phyloP scores from a whole-genome alignment of 2,888 invertebrate species.

The Ochropleura plecta region DNA sequence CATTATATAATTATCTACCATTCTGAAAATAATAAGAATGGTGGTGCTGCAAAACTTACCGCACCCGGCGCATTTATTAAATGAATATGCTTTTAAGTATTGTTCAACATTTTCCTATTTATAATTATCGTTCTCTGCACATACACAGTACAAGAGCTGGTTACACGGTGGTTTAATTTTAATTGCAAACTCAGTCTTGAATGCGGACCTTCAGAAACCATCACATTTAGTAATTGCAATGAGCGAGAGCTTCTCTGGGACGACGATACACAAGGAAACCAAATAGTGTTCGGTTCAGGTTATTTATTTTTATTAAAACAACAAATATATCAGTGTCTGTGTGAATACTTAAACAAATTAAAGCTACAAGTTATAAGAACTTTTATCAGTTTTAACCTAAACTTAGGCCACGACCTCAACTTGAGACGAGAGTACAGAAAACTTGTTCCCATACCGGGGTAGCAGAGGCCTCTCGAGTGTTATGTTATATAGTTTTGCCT shows the following conservation, averaged over 20 bases:
- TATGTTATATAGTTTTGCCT: too few species aligned
- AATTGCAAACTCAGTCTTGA: constrained; percentile 5
- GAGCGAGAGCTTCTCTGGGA: not conserved
- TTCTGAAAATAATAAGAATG: not conserved
- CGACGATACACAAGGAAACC: not conserved
- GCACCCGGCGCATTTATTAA: not conserved
- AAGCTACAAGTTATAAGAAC: not conserved
- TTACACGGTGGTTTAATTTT: not conserved
- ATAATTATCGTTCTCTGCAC: not conserved
- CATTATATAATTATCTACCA: not conserved
- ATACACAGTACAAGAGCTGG: not conserved
- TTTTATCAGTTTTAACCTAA: not conserved
- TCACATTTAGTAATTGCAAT: not conserved
- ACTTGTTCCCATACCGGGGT: not conserved
- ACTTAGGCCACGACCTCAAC: not conserved
- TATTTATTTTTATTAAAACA: constrained; percentile 7
- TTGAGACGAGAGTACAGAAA: not conserved
- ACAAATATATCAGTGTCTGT: not conserved
- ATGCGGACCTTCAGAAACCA: not conserved
- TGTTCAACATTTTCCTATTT: not conserved
- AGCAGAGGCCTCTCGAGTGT: not conserved
- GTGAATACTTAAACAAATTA: not conserved
- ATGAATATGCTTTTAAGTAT: not conserved
- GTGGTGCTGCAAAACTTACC: not conserved
- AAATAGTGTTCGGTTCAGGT: not conserved